Evolutionary conservation across 2,888 invertebrate genomes (phyloP).

Genomic region (Xylota segnis): DNA sequence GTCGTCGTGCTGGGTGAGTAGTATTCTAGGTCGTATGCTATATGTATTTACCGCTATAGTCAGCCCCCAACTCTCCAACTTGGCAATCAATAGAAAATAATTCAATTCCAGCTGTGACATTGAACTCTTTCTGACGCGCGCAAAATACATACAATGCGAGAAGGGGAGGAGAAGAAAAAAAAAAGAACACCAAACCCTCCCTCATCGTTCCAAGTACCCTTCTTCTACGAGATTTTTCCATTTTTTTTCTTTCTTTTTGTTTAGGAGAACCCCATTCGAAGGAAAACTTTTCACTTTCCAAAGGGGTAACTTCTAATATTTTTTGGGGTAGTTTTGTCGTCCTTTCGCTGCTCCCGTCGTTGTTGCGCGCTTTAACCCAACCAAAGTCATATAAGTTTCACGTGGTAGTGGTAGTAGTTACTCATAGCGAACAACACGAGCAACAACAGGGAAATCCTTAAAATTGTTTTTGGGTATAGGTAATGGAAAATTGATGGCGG

Average conservation of each 20-base stretch:
- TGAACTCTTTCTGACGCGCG: constrained; percentile 76
- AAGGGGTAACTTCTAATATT: constrained; percentile 63
- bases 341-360: not conserved
- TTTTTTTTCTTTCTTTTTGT: too few species aligned
- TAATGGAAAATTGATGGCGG: constrained; percentile 77
- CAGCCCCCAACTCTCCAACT: constrained; percentile 41
- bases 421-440: not conserved
- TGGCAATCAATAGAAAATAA: constrained; percentile 75
- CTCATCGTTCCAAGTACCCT: not conserved
- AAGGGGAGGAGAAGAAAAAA: constrained; percentile 13
- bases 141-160: constrained; percentile 46
- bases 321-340: constrained; percentile 5
- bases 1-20: constrained; percentile 53
- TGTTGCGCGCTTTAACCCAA: constrained; percentile 13
- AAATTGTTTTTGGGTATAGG: constrained; percentile 76
- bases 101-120: constrained; percentile 77
- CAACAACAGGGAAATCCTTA: constrained; percentile 72
- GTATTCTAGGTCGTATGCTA: constrained; percentile 62
- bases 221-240: constrained; percentile 4
- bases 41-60: constrained; percentile 52
- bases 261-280: constrained; percentile 20
- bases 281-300: constrained; percentile 54
- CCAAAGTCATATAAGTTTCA: constrained; percentile 50
- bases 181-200: not conserved
- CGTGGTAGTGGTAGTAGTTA: constrained; percentile 17